Evolutionary conservation across 2,888 invertebrate species (phyloP), one percentile per base, ranked within the genome.

Genomic region (Macaria liturata): DNA sequence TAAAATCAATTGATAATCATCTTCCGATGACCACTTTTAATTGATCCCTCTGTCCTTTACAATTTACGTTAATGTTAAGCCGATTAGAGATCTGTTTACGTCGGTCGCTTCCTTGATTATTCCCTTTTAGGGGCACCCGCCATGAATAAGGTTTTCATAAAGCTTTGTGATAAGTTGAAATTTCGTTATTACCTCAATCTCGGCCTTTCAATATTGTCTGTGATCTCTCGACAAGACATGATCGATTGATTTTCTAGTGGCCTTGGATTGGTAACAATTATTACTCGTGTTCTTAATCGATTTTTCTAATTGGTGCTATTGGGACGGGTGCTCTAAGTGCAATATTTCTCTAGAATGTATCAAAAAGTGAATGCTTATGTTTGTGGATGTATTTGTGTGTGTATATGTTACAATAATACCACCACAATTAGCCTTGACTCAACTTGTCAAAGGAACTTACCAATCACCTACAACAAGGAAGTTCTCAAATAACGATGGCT

Each of bases 41-140:
- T 51, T 47, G 54, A 50, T 4, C 54, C 32, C 43, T 49, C 7
- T 46, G 3, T 31, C 34, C 47, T 32, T 39, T 6, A 50, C 43
- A 40, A 4, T 54, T 3, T 4, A 44, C 4, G 45, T 44, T 40
- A 8, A 32, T 40, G 32, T 39, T 20, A 7, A 8, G 45, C 32
- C 50, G 40, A 54, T 54, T 40, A 39, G 50, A 40, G 59, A 45
- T 47, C 59, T 50, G 32, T 9, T 54, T 54, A 54, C n/a, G 44
- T 9, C 39, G 32, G 53, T 9, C 32, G 8, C 39, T 54, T 32
- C 39, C 49, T 40, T 62, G 49, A 67, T 77, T 72, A 80, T 74
- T 75, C 70, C 73, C 73, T 73, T 59, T 62, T 65, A 59, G 56
- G 74, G 79, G 78, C 74, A 75, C 76, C 78, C 75, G 65, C 67